These are phyloP conservation scores for Pachyrhynchus sulphureomaculatus DNA, from an alignment of 1,140 invertebrate species.

Conservation along the genomic window DNA sequence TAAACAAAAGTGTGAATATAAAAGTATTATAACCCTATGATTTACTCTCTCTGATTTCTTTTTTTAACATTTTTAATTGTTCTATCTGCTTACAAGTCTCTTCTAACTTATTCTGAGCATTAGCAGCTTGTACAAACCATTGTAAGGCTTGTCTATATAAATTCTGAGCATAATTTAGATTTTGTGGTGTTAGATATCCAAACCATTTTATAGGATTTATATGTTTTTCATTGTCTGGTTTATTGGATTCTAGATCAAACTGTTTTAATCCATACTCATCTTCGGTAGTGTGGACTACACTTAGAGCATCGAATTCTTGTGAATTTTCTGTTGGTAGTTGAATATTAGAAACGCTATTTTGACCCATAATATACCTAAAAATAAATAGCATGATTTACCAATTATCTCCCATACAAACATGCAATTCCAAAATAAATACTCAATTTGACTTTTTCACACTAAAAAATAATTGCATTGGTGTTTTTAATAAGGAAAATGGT, in stretches of 20 bases:
- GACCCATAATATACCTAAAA: constrained; percentile 66
- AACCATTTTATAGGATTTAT: constrained; percentile 73
- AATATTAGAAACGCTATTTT: constrained; percentile 63
- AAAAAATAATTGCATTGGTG: too few species aligned
- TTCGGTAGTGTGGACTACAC: constrained; percentile 50
- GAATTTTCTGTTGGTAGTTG: constrained; percentile 65
- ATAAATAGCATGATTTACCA: too few species aligned
- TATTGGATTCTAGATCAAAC: constrained; percentile 44
- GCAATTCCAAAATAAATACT: too few species aligned
- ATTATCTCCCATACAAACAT: too few species aligned
- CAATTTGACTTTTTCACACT: too few species aligned
- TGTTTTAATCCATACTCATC: constrained; percentile 50
- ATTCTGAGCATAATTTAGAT: constrained; percentile 65
- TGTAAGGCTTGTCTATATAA: constrained; percentile 66
- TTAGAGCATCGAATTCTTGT: constrained; percentile 58
- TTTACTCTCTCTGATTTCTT: neutral
- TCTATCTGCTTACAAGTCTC: constrained; percentile 53
- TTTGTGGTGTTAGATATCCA: constrained; percentile 71
- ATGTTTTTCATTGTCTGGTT: constrained; percentile 47
- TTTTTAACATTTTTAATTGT: constrained; percentile 49
- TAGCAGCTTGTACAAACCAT: constrained; percentile 62
- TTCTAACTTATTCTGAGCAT: constrained; percentile 61
- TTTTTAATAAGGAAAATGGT: too few species aligned
- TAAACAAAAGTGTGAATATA: too few species aligned
- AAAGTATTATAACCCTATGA: too few species aligned